A percentile compares a stretch with the other conserved stretches of the same genome.
Conservation (phyloP, 2,113 vertebrate species). For the Amazona guildingii region DNA sequence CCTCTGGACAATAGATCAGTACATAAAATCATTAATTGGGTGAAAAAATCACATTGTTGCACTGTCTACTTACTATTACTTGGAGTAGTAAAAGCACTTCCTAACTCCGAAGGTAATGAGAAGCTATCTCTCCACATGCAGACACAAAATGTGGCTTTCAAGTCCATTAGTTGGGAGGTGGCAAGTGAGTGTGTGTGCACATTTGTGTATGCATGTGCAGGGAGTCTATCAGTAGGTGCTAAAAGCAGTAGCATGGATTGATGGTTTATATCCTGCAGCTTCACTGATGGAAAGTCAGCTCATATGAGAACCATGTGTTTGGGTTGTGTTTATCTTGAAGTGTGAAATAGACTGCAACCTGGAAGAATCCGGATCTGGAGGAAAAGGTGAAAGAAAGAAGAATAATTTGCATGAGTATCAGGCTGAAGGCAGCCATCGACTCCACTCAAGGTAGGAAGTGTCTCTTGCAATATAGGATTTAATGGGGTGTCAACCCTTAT, state of each 20-base stretch:
- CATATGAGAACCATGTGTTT: neutral
- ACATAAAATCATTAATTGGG: neutral
- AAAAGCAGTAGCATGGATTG: neutral
- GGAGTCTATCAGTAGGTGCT: neutral
- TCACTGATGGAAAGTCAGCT: neutral
- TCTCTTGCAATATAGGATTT: neutral
- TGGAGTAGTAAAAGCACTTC: neutral
- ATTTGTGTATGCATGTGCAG: neutral
- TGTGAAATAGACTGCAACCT: neutral
- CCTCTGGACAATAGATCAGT: neutral
- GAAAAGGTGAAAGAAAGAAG: neutral
- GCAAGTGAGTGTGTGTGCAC: fast-evolving
- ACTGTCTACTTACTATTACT: neutral
- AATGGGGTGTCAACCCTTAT: neutral
- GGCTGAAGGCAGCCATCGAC: neutral
- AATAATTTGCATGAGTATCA: neutral
- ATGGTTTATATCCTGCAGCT: neutral
- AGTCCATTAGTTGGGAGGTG: neutral
- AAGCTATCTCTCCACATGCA: neutral
- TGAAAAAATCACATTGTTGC: neutral
- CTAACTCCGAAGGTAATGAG: neutral
- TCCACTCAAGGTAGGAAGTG: fast-evolving
- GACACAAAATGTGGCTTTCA: neutral
- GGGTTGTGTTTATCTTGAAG: neutral
- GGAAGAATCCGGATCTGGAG: neutral